Evolutionary conservation across 1,140 invertebrate genomes (phyloP), one percentile per base, ranked within the genome.

Genomic region (Drosophila arizonae): DNA sequence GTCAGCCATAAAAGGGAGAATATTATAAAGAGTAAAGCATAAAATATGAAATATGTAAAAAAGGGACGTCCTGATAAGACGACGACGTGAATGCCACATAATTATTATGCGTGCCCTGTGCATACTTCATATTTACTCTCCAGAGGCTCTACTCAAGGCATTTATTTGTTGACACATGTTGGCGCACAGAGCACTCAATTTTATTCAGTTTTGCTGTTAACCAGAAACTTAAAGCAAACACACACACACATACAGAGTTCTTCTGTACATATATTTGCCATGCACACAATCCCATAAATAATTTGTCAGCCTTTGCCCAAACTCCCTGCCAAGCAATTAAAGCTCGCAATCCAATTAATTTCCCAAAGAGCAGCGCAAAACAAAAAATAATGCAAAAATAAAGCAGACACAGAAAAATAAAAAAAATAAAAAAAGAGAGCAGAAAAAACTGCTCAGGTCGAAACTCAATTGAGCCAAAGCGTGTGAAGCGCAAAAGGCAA

Each of bases 281-380:
- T 41, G 51, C 17, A 39, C 15, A 62, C 69, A 74, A 45, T 70
- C 55, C 26, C 69, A 81, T 81, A 50, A 81, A 81, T 81, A 81
- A 77, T 81, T 77, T 77, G 17, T 45, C 33, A 43, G 17, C 48
- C 30, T 15, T 17, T 21, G 57, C 28, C 39, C 11, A 54, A 56
- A n/a, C 61, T 69, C 71, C 80, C 51, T 55, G 72, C 15, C 57
- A 64, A 46, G 68, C 81, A 85, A 84, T 84, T 84, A 77, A 84
- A 70, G 66, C 73, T 46, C 51, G 56, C 71, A 77, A 80, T 80
- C 73, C 77, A 80, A 85, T 85, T 84, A 73, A 79, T 80, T 72
- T 70, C 41, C 21, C 62, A 67, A 77, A 54, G 17, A 64, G 55
- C 41, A 60, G 24, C 3, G 17, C 3, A 11, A 24, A 21, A 21